Percentiles rank a stretch among this genome's conserved stretches.
phyloP scores from a whole-genome alignment of 1,140 invertebrate species.

The Acromyrmex heyeri region DNA sequence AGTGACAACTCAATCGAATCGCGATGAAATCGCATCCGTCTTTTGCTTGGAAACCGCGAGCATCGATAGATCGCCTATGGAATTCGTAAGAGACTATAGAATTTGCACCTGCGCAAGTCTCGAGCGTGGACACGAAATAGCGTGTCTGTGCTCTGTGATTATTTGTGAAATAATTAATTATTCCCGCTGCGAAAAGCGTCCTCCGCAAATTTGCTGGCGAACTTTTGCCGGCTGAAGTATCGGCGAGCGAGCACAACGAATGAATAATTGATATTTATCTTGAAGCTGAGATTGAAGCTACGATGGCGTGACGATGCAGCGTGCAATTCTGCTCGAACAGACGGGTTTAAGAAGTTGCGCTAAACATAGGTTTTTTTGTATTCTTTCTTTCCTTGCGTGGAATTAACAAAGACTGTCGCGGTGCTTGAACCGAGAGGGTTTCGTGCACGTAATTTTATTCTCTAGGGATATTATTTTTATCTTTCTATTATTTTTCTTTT shows the following conservation, averaged over 20 bases:
- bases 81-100: not conserved
- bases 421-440: not conserved
- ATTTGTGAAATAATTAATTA: slow-evolving; percentile 19
- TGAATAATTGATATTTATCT: slow-evolving; percentile 40
- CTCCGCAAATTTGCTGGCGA: not conserved
- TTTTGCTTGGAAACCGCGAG: not conserved
- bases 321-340: not conserved
- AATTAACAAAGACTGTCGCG: slow-evolving; percentile 9
- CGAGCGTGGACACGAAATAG: not conserved
- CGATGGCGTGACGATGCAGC: slow-evolving; percentile 30
- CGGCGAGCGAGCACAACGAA: not conserved
- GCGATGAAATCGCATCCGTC: not conserved
- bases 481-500: not conserved
- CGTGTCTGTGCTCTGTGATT: not conserved
- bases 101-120: slow-evolving; percentile 46
- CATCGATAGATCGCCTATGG: not conserved
- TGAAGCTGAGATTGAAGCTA: not conserved
- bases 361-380: slow-evolving; percentile 23
- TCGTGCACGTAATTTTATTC: not conserved
- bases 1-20: not conserved
- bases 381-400: slow-evolving; percentile 8
- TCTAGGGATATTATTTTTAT: not conserved
- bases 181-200: not conserved
- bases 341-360: not conserved
- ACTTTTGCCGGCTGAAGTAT: not conserved